Evolutionary conservation across 2,797 vertebrate species (phyloP), one percentile per base, ranked within the genome.

Genomic region (Melanotaenia pygmaea): DNA sequence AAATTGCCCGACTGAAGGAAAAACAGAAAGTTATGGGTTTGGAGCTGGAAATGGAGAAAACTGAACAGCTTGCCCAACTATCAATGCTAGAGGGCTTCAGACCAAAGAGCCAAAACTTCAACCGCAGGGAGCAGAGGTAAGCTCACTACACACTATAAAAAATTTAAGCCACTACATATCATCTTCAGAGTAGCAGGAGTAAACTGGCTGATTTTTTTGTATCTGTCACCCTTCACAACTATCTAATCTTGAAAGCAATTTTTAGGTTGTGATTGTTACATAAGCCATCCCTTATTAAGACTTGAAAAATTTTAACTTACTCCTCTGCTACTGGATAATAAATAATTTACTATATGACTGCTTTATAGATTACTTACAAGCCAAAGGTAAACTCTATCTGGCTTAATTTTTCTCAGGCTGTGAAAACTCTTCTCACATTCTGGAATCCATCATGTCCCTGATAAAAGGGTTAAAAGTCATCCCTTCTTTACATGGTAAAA

Each of bases 1-100:
- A 95, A 82, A 98, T 98, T 63, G 71, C 85, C 16, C 88, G 71
- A 53, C 92, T 97, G 72, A 95, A 93, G 85, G 88, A 94, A 88
- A 90, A 92, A 64, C 95, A 96, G 86, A 93, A 81, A 26, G 72
- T 93, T 68, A 89, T 83, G 45, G 88, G 84, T 67, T 76, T 93
- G 47, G 86, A 77, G 85, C 90, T 91, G 87, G 92, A 95, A 34
- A 73, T 81, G 13, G 80, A 93, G 71, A 90, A 59, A 70, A 10
- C 56, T 12, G 66, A 64, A 13, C 72, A 80, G 59, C 50, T 72
- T 64, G 67, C 86, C 3, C 62, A 81, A 67, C 34, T 69, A 3
- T 24, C 64, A n/a, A 2, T 16, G 58, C 38, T 28, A 4, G 4
- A 66, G 67, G 67, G 40, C 70, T 59, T 53, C 0, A 78, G 64